phyloP scores from a whole-genome alignment of 2,888 invertebrate species.

The Dioctria rufipes region DNA sequence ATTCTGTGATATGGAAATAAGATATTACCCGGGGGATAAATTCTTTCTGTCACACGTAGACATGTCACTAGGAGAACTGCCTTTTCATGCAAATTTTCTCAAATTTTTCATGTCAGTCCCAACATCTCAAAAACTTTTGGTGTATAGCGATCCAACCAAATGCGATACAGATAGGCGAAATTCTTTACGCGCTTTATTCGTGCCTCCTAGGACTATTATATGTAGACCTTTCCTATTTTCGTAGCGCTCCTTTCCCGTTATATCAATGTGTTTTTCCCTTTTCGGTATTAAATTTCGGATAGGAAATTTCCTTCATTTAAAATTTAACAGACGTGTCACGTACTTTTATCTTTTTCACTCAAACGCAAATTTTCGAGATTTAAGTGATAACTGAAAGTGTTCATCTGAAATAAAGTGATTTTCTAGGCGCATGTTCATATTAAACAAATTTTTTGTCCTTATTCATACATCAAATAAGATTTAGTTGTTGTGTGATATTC shows the following conservation, averaged over 20 bases:
- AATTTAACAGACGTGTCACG: conserved; percentile 46
- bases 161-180: conserved; percentile 38
- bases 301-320: conserved; percentile 16
- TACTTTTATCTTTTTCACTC: conserved; percentile 20
- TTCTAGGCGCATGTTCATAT: no score
- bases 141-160: conserved; percentile 25
- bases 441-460: no score
- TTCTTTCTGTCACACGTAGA: conserved; percentile 46
- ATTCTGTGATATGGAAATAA: conserved; percentile 44
- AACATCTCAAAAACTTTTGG: conserved; percentile 43
- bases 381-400: conserved; percentile 29
- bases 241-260: neutral
- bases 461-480: no score
- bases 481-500: no score
- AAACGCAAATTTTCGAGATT: conserved; percentile 34
- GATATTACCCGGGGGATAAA: conserved; percentile 47
- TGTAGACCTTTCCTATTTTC: neutral
- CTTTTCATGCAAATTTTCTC: conserved; percentile 49
- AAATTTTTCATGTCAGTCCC: conserved; percentile 50
- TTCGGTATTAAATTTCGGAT: neutral
- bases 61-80: conserved; percentile 46
- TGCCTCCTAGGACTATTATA: neutral
- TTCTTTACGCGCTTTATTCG: conserved; percentile 29
- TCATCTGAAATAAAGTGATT: neutral
- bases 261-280: neutral